phyloP scores from a whole-genome alignment of 2,797 vertebrate genomes.

The Ctenosaura bakeri region DNA sequence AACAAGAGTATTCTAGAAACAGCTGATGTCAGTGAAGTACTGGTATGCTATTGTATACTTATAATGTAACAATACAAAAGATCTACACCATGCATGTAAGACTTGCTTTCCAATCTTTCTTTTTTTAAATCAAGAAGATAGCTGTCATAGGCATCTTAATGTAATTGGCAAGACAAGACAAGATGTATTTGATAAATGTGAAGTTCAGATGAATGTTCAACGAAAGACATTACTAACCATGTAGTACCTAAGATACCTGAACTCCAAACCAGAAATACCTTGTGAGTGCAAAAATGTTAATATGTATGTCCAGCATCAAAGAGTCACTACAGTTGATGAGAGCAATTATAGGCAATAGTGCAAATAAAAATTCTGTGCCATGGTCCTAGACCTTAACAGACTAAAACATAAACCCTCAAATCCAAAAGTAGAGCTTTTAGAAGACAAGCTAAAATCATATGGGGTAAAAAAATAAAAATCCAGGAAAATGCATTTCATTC shows the following conservation, averaged over 20 bases:
- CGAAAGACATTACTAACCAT: no score
- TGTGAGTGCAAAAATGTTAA: neutral
- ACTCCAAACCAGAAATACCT: neutral
- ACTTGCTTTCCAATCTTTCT: neutral
- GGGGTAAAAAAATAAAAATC: neutral
- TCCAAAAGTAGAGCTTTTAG: neutral
- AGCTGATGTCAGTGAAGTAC: neutral
- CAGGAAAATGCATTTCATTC: neutral
- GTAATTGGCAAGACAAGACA: neutral
- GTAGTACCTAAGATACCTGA: no score
- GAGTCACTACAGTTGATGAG: no score
- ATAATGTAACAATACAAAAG: neutral
- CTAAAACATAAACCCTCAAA: neutral
- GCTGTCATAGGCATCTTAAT: neutral
- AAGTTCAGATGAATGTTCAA: neutral
- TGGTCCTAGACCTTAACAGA: no score
- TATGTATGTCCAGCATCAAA: neutral
- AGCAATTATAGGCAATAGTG: neutral
- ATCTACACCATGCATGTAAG: neutral
- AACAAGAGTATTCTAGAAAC: constrained; percentile 9
- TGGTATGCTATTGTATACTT: neutral
- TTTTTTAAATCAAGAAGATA: neutral
- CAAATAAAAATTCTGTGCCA: neutral
- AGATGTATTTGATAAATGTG: neutral
- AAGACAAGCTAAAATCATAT: neutral